A percentile compares a stretch with the other conserved stretches of the same genome.
phyloP scores from a whole-genome alignment of 2,113 vertebrate species.

The Petrocephalus zakoni region DNA sequence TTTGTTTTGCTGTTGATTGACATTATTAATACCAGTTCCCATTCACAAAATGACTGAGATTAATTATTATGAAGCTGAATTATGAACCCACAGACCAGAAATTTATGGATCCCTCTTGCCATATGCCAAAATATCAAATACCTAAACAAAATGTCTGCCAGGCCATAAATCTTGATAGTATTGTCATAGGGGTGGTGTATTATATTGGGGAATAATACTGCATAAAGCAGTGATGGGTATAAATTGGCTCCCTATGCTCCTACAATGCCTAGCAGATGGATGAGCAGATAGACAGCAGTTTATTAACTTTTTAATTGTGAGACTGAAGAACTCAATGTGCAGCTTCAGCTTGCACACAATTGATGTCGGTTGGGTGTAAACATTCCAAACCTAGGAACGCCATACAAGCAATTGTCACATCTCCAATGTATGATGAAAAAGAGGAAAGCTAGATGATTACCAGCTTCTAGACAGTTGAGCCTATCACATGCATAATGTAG shows the following conservation, averaged over 20 bases:
- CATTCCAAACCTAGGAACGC: background rate
- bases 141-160: conserved; percentile 6
- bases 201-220: background rate
- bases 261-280: conserved; percentile 10
- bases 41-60: background rate
- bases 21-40: background rate
- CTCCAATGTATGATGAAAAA: background rate
- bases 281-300: conserved; percentile 15
- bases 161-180: conserved; percentile 11
- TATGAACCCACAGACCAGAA: background rate
- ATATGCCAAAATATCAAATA: background rate
- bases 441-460: background rate
- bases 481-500: background rate
- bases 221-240: background rate
- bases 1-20: conserved; percentile 1
- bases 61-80: background rate
- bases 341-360: background rate
- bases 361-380: background rate
- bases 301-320: conserved; percentile 11
- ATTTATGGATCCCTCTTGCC: background rate
- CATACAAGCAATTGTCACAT: background rate
- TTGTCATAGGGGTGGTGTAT: background rate
- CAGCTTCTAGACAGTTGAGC: background rate
- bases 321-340: background rate
- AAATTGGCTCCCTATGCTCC: background rate